These are phyloP conservation scores for Anthopleura sola DNA, from an alignment of 64 coral and sea anemone species.

Conservation along the genomic window DNA sequence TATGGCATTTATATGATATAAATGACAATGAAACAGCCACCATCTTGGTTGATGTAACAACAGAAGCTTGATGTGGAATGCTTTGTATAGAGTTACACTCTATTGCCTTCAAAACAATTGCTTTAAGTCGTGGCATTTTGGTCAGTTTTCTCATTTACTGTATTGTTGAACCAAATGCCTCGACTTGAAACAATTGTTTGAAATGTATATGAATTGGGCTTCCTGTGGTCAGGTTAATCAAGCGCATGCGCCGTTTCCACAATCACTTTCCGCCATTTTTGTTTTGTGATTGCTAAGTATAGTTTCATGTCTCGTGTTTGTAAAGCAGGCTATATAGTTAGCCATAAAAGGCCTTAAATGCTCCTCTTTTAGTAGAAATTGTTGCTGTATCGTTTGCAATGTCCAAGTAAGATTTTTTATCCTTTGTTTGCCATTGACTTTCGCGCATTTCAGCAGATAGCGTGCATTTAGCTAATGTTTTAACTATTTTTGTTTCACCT, in stretches of 20 bases:
- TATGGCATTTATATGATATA: too few relatives aligned
- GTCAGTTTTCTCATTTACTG: too few relatives aligned
- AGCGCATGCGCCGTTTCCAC: background rate
- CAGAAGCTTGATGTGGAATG: too few relatives aligned
- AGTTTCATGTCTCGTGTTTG: background rate
- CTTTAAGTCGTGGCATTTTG: too few relatives aligned
- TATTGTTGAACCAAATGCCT: too few relatives aligned
- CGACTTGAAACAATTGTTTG: too few relatives aligned
- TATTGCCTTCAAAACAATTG: too few relatives aligned
- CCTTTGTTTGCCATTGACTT: background rate
- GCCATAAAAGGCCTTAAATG: background rate
- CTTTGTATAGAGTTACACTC: too few relatives aligned
- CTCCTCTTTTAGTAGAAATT: background rate
- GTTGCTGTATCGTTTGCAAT: constrained; percentile 40
- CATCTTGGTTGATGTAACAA: too few relatives aligned
- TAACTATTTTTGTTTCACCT: background rate
- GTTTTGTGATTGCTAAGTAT: constrained; percentile 16
- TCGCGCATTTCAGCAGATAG: background rate
- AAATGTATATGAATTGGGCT: background rate
- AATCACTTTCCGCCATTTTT: constrained; percentile 46
- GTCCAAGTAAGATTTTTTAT: constrained; percentile 59
- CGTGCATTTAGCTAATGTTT: background rate
- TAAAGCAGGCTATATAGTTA: background rate
- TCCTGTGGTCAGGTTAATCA: background rate
- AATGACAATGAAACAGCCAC: too few relatives aligned